Base-by-base conservation (phyloP, 2,797 vertebrate species). In the Tokudaia tokunoshimensis region DNA sequence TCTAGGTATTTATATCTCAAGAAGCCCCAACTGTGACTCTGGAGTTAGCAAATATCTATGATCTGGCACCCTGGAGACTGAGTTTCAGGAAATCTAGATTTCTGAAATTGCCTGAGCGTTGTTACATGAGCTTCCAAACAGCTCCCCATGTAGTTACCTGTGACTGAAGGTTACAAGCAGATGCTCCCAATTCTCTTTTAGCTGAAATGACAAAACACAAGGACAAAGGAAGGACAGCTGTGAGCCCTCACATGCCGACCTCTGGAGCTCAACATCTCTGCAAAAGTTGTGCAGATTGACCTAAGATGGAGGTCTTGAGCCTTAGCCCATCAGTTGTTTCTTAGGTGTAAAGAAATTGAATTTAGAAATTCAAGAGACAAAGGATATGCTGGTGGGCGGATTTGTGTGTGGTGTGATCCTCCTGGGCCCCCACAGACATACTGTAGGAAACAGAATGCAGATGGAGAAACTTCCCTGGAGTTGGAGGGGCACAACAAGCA, bases 11-110 rank as follows among this genome's bases (percentile, higher is more conserved):
- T 82, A 82, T 44, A 22, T 92, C 84, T 57, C 41, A 50, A 2
- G 90, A 80, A 63, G 84, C 44, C 20, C 5, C 57, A 81, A 61
- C 37, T 34, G 47, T 78, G 90, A 70, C 31, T 50, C 70, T 78
- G 13, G 8, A 93, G 57, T 90, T 67, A 84, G 9, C 15, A 55
- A 59, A 63, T 94, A 13, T 89, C 85, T 94, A 1, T 94, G 89
- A 91, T 79, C 90, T 70, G 52, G 26, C 34, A 75, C 61, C n/a
- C 61, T 81, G 41, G 94, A 92, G 55, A 83, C 1, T 0, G 59
- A 65, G 19, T 19, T 78, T 12, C 65, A 50, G 88, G 81, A 95
- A 91, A 52, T 52, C n/a, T 6, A 85, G 81, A 50, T 10, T 9
- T 79, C 84, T 50, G 55, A 95, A 82, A 87, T 81, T 55, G 5